Base-by-base conservation (phyloP, 2,888 invertebrate genomes). In the Agelastica alni region DNA sequence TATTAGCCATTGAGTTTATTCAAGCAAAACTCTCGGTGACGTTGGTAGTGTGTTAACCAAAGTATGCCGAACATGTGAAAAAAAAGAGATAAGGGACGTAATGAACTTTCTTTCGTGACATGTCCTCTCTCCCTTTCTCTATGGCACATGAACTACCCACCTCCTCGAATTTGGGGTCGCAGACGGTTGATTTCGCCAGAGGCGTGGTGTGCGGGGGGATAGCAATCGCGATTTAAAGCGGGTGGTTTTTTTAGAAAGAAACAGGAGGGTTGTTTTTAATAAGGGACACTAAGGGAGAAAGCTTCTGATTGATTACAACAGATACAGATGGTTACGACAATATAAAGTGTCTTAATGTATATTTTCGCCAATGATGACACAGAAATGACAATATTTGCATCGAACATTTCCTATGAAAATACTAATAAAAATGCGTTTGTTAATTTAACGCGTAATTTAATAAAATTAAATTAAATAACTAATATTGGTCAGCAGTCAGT, bases 31-130 rank as follows among this genome's bases (percentile, higher is more conserved):
- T 9, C 39, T 17, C 9, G 16, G 17, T 28, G 20, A 48, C 17
- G 4, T 16, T 36, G 37, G 28, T 39, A 37, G 32, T 17, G 32
- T 44, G 45, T 51, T 26, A 3, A 45, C 30, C 34, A 32, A 31
- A 39, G 28, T 39, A 26, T 51, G 46, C 41, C 42, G 37, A 42
- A 55, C 51, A 55, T 46, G 55, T 45, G 51, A 51, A 55, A 51
- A 54, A 49, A 54, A 45, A n/a, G n/a, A 36, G 36, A 48, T 43
- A 49, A 54, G 49, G 51, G 45, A 16, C 34, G 22, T 51, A 51
- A 55, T 55, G 51, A 55, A 45, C 51, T 55, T 51, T 51, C 49
- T 42, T 55, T 51, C 41, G 43, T 51, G 55, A 55, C 45, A 41
- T 51, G 42, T 30, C 39, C 48, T 13, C 31, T 9, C 41, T 18